These are phyloP conservation scores for Stenodera caucasica DNA, from an alignment of 2,888 invertebrate species.

Conservation along the genomic window DNA sequence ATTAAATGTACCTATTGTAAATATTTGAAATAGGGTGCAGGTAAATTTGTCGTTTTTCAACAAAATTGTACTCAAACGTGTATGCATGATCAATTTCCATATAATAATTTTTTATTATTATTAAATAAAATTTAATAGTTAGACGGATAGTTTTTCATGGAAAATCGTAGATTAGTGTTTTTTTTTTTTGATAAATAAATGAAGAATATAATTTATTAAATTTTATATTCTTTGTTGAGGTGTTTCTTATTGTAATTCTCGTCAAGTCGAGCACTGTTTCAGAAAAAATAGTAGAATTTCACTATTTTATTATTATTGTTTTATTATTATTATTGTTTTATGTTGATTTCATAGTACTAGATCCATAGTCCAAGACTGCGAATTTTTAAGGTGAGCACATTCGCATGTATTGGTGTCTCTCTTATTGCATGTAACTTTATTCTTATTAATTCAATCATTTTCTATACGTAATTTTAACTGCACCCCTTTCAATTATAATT, in stretches of 20 bases:
- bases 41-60: constrained; percentile 14
- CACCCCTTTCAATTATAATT: background rate
- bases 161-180: constrained; percentile 26
- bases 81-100: constrained; percentile 19
- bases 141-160: background rate
- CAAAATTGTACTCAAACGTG: constrained; percentile 8
- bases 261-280: constrained; percentile 33
- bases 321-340: constrained; percentile 17
- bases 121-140: background rate
- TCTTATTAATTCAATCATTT: constrained; percentile 12
- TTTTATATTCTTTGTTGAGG: constrained; percentile 8
- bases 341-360: constrained; percentile 54
- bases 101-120: background rate
- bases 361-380: constrained; percentile 46
- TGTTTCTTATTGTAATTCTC: constrained; percentile 14
- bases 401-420: constrained; percentile 31
- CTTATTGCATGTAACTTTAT: constrained; percentile 14
- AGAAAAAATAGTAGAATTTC: constrained; percentile 31
- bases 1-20: constrained; percentile 24
- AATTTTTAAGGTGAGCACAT: constrained; percentile 52
- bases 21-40: constrained; percentile 26
- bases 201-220: background rate
- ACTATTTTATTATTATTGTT: constrained; percentile 28
- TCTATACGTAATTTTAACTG: background rate
- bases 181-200: constrained; percentile 23